Conservation (phyloP, 1,140 invertebrate species). For the Sesamia nonagrioides region DNA sequence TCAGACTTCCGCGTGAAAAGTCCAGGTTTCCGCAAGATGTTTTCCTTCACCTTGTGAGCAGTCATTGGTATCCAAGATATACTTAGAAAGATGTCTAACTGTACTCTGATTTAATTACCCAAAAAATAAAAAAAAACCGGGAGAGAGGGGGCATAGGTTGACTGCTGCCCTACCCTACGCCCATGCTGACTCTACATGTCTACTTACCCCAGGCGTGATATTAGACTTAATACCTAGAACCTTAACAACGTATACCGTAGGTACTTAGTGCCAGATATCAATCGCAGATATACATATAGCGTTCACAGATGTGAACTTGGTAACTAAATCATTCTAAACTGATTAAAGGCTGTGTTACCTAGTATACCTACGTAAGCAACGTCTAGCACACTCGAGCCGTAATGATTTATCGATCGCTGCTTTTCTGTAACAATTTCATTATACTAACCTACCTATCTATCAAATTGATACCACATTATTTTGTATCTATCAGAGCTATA, state of each 20-base stretch:
- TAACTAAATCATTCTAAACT: constrained; percentile 27
- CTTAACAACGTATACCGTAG: too few relatives aligned
- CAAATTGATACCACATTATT: not conserved
- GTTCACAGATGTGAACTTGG: not conserved
- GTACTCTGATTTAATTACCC: too few relatives aligned
- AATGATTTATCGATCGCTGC: constrained; percentile 28
- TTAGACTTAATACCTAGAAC: too few relatives aligned
- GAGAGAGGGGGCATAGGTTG: too few relatives aligned
- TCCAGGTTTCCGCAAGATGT: too few relatives aligned
- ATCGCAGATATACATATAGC: not conserved
- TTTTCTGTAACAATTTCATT: constrained; percentile 30
- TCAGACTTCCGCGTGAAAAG: too few relatives aligned
- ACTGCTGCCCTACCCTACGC: too few relatives aligned
- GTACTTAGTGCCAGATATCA: not conserved
- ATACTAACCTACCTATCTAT: not conserved
- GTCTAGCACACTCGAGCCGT: not conserved
- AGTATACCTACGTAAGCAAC: not conserved
- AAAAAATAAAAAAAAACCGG: too few relatives aligned
- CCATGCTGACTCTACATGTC: not conserved
- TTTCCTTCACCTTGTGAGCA: too few relatives aligned
- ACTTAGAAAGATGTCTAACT: too few relatives aligned
- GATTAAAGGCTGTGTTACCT: constrained; percentile 19
- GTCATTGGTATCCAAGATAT: too few relatives aligned
- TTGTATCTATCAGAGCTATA: not conserved
- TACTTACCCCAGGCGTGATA: not conserved